Percentiles rank a stretch among this genome's conserved stretches.
phyloP scores from a whole-genome alignment of 2,888 invertebrate species.

The Hirtodrosophila duncani region DNA sequence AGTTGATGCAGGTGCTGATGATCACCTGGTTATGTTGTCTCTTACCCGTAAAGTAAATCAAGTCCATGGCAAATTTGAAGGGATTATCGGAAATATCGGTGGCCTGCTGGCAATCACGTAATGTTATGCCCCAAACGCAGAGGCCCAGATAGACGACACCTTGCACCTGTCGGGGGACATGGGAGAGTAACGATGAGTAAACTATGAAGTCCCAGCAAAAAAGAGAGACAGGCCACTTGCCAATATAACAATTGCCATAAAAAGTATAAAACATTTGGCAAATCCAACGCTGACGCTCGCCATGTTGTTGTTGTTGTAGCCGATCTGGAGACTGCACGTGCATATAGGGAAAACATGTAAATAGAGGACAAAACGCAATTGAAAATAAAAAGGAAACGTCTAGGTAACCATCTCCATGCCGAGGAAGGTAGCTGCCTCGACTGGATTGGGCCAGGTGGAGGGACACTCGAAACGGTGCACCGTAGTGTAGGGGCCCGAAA shows the following conservation, averaged over 20 bases:
- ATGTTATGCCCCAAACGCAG: slow-evolving; percentile 69
- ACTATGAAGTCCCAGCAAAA: not conserved
- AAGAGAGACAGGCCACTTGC: slow-evolving; percentile 48
- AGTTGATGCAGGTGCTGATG: too few species aligned
- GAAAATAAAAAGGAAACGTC: too few species aligned
- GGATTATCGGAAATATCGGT: slow-evolving; percentile 51
- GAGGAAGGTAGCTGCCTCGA: too few species aligned
- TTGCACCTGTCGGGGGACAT: slow-evolving; percentile 61
- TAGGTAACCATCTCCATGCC: too few species aligned
- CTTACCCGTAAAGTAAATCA: slow-evolving; percentile 73
- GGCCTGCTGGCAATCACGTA: slow-evolving; percentile 54
- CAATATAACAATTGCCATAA: slow-evolving; percentile 74
- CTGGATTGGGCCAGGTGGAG: not conserved
- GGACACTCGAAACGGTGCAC: too few species aligned
- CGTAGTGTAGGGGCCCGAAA: too few species aligned
- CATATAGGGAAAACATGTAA: too few species aligned
- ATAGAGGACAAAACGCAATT: too few species aligned
- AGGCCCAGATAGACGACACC: slow-evolving; percentile 69
- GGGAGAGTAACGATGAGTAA: not conserved
- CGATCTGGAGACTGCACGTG: too few species aligned
- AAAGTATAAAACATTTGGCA: slow-evolving; percentile 75
- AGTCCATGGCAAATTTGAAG: slow-evolving; percentile 68
- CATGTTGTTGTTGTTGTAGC: slow-evolving; percentile 56
- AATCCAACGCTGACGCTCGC: slow-evolving; percentile 69
- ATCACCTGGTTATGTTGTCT: too few species aligned